phyloP scores from a whole-genome alignment of 2,113 vertebrate species.

The Psophia crepitans region DNA sequence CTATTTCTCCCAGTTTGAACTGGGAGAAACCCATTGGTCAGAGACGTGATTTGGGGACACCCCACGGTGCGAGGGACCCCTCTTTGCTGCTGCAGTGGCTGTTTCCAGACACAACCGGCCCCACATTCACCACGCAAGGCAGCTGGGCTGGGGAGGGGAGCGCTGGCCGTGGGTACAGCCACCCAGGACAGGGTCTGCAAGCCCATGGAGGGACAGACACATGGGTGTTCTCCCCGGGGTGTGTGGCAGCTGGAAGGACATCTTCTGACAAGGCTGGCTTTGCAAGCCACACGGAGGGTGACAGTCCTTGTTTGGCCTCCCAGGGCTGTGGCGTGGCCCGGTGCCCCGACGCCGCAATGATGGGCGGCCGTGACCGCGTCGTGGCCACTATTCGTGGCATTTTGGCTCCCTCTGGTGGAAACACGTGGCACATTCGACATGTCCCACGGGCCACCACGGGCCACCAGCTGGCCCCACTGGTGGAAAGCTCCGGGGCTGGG shows the following conservation, averaged over 20 bases:
- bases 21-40: not conserved
- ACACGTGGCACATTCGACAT: not conserved
- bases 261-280: not conserved
- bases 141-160: not conserved
- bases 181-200: rapidly evolving
- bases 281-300: not conserved
- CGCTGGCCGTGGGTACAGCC: rapidly evolving
- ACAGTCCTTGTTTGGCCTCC: not conserved
- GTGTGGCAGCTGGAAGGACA: not conserved
- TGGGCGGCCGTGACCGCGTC: not conserved
- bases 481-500: not conserved
- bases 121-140: not conserved
- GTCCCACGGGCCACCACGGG: not conserved
- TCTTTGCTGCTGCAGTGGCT: not conserved
- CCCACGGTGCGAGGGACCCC: rapidly evolving
- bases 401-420: conserved; percentile 53
- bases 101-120: rapidly evolving
- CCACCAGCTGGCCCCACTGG: not conserved
- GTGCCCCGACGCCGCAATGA: not conserved
- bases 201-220: not conserved
- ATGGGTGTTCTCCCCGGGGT: rapidly evolving
- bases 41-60: rapidly evolving
- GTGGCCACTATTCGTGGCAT: not conserved
- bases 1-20: too few species aligned
- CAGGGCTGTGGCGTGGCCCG: not conserved